phyloP scores from a whole-genome alignment of 2,888 invertebrate genomes.

The Ariolimax columbianus region DNA sequence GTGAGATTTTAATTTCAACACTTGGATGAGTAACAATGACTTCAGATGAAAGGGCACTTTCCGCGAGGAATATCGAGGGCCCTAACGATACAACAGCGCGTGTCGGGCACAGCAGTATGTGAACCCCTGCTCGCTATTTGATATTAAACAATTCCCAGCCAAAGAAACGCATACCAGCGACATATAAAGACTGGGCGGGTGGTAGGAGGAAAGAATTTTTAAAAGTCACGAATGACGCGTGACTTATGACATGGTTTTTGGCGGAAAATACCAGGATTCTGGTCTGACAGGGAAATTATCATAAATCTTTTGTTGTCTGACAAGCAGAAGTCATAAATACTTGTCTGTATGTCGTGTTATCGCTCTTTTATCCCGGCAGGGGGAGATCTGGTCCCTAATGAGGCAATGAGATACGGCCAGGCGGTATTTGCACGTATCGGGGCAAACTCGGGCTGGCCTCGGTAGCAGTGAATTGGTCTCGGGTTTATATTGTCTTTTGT shows the following conservation, averaged over 20 bases:
- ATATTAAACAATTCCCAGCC: too few species aligned
- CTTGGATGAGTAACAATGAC: too few species aligned
- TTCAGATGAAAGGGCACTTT: too few species aligned
- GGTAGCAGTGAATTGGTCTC: neutral
- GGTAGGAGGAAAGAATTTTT: neutral
- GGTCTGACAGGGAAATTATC: conserved; percentile 52
- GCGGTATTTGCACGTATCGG: conserved; percentile 24
- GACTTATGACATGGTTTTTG: conserved; percentile 49
- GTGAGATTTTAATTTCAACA: too few species aligned
- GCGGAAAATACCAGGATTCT: conserved; percentile 46
- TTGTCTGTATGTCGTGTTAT: conserved; percentile 44
- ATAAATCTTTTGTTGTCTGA: conserved; percentile 49
- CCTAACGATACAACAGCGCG: too few species aligned
- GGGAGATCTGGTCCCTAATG: conserved; percentile 32
- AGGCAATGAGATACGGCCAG: conserved; percentile 29
- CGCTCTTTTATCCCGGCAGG: conserved; percentile 40
- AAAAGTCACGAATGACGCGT: conserved; percentile 33
- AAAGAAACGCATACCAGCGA: neutral
- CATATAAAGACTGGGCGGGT: too few species aligned
- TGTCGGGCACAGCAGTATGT: too few species aligned
- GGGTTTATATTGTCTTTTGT: neutral
- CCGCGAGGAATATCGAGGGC: too few species aligned
- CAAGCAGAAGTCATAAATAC: conserved; percentile 44
- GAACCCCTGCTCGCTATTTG: too few species aligned
- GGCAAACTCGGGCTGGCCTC: neutral